Evolutionary conservation across 2,888 invertebrate species (phyloP).

Genomic region (Plagiodera versicolora): DNA sequence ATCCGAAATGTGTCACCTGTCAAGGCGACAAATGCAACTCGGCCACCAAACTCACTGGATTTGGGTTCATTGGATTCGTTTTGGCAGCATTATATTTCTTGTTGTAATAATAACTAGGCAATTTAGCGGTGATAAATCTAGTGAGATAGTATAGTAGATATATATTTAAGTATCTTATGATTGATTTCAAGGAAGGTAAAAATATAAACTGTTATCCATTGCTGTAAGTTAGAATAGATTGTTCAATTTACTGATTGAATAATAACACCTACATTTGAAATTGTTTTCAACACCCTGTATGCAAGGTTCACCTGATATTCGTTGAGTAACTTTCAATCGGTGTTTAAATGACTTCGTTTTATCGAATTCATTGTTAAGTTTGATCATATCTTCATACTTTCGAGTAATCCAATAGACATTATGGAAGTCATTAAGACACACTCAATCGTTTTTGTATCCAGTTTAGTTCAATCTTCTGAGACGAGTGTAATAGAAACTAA

Average conservation of each 20-base stretch:
- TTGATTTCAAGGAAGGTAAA: no score
- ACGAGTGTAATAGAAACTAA: not conserved
- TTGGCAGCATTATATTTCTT: constrained; percentile 43
- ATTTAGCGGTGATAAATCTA: no score
- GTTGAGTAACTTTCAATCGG: not conserved
- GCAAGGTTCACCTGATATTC: no score
- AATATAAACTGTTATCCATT: no score
- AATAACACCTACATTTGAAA: no score
- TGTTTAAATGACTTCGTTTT: not conserved
- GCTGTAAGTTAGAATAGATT: no score
- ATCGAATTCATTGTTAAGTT: not conserved
- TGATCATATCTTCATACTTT: not conserved
- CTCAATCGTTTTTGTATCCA: not conserved
- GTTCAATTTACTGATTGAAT: no score
- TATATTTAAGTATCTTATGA: no score
- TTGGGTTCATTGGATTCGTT: constrained; percentile 42
- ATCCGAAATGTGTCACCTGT: constrained; percentile 44
- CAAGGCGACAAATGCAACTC: constrained; percentile 49
- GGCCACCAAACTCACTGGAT: constrained; percentile 36
- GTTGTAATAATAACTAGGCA: no score
- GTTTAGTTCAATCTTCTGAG: not conserved
- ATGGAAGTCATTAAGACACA: not conserved
- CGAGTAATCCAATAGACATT: not conserved
- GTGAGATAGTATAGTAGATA: no score
- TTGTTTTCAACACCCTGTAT: no score